These are phyloP conservation scores for Trididemnum miniatum DNA, from an alignment of 23 tunicate species.

Conservation along the genomic window DNA sequence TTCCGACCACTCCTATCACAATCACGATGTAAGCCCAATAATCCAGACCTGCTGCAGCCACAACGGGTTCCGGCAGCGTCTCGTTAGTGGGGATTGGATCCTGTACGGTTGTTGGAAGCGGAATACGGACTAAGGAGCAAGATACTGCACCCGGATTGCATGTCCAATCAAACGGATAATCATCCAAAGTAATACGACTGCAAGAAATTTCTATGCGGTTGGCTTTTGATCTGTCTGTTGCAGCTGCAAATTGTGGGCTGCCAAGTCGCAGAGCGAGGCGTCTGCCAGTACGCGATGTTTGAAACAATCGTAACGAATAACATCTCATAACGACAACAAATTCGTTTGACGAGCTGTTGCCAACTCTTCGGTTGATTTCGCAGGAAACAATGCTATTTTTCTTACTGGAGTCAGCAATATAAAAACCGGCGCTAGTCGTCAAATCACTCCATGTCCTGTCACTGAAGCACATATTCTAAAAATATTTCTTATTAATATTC, in stretches of 20 bases:
- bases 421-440: background rate
- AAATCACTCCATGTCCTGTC: too few species aligned
- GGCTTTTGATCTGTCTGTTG: background rate
- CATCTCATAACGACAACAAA: background rate
- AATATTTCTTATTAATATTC: too few species aligned
- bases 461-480: too few species aligned
- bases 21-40: constrained; percentile 9
- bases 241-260: background rate
- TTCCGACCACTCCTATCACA: background rate
- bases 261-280: background rate
- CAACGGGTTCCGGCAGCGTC: background rate
- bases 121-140: background rate
- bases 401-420: background rate
- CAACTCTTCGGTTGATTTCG: background rate
- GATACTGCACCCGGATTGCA: background rate
- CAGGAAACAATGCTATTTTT: background rate
- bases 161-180: background rate
- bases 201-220: background rate
- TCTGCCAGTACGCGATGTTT: background rate
- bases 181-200: background rate
- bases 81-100: background rate
- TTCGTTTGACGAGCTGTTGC: background rate
- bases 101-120: background rate
- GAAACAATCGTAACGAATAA: background rate
- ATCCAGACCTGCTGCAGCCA: constrained; percentile 3